Evolutionary conservation across 2,888 invertebrate genomes (phyloP).

Genomic region (Miltochrista miniata): DNA sequence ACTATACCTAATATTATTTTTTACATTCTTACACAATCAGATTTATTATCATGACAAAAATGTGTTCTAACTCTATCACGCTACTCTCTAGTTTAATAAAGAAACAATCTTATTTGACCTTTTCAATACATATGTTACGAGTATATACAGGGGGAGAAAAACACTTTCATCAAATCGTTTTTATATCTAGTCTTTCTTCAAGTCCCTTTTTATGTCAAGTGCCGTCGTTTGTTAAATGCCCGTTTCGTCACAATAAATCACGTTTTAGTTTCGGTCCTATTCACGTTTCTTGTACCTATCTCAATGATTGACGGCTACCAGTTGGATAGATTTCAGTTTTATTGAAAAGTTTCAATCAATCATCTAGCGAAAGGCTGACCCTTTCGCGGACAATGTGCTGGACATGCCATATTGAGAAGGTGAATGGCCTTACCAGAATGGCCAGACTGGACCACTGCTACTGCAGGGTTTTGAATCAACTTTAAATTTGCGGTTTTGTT

Average conservation of each 20-base stretch:
- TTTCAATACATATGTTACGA: not conserved
- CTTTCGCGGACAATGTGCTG: too few relatives aligned
- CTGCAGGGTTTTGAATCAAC: too few relatives aligned
- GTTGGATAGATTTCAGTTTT: not conserved
- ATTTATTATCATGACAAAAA: too few relatives aligned
- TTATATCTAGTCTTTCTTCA: not conserved
- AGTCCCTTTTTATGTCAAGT: not conserved
- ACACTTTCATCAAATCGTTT: not conserved
- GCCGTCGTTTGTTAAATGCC: not conserved
- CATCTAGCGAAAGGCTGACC: too few relatives aligned
- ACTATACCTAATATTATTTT: too few relatives aligned
- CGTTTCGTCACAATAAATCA: slow-evolving; percentile 1
- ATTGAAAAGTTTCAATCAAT: too few relatives aligned
- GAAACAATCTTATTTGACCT: not conserved
- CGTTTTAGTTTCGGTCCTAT: not conserved
- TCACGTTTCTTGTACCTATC: not conserved
- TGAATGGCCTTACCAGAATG: too few relatives aligned
- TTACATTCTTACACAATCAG: too few relatives aligned
- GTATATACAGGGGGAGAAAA: not conserved
- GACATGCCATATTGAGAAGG: too few relatives aligned
- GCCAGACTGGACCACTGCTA: too few relatives aligned
- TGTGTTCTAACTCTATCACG: not conserved
- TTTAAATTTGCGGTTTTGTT: too few relatives aligned
- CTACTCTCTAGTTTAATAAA: not conserved
- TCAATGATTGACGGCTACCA: not conserved